These are phyloP conservation scores for Laothoe populi DNA, from an alignment of 2,888 invertebrate genomes.

Conservation along the genomic window DNA sequence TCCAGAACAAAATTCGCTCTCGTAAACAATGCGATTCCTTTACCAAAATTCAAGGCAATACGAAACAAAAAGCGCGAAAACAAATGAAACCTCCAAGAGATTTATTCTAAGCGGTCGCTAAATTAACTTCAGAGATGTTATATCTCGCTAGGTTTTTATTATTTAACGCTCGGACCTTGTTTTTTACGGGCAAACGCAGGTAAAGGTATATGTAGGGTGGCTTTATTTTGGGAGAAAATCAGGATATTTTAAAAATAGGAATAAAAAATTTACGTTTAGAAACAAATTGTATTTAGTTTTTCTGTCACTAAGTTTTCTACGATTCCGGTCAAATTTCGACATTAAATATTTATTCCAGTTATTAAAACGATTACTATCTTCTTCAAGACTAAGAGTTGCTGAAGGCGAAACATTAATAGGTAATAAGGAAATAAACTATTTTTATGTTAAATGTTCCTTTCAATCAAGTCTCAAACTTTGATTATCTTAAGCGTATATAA, in stretches of 20 bases:
- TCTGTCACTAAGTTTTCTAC: too few species aligned
- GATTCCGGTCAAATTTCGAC: too few species aligned
- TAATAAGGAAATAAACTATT: too few species aligned
- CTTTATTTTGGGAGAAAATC: background rate
- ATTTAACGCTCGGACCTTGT: conserved; percentile 55
- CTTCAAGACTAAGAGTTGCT: too few species aligned
- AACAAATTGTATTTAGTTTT: too few species aligned
- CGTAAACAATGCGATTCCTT: conserved; percentile 25
- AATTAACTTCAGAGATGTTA: conserved; percentile 62
- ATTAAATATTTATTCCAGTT: too few species aligned
- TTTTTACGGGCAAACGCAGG: conserved; percentile 50
- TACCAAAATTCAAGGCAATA: conserved; percentile 38
- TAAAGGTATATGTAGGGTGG: conserved; percentile 29
- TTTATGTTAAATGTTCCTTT: too few species aligned
- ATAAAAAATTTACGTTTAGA: background rate
- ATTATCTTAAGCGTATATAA: too few species aligned
- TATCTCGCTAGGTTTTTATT: conserved; percentile 58
- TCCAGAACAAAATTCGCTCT: conserved; percentile 19
- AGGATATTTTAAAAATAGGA: background rate
- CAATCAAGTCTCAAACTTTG: too few species aligned
- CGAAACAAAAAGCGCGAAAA: conserved; percentile 48
- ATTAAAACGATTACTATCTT: too few species aligned
- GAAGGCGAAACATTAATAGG: too few species aligned
- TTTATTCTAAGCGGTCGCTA: conserved; percentile 62
- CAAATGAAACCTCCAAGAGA: conserved; percentile 59